Evolutionary conservation across 2,888 invertebrate genomes (phyloP), one percentile per base, ranked within the genome.

Genomic region (Cordilura impudica): DNA sequence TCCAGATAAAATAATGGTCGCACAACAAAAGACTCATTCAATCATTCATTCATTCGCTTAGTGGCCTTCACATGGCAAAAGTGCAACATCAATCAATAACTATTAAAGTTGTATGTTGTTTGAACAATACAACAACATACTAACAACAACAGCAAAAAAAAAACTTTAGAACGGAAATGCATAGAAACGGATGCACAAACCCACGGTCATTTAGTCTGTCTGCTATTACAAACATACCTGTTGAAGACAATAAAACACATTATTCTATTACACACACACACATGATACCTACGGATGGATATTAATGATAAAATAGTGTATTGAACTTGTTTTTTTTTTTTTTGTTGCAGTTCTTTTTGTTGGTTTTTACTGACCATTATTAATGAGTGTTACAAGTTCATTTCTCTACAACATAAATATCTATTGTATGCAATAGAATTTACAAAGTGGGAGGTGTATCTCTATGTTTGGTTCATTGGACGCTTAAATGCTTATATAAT

Each of bases 181-280:
- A 82, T 79, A 63, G 82, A 83, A 84, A 85, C 86, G 86, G 85
- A 86, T 80, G 82, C 84, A 86, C 85, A 85, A 86, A 86, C 78
- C 78, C 74, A 81, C 81, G 72, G 72, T 75, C 81, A 75, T 51
- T 75, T 72, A 29, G 75, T 75, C 71, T 75, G 63, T n/a, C 67
- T 54, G 6, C 8, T 58, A 45, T 47, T 54, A 60, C 53, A 67
- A 23, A 12, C 26, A 49, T 58, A 56, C 49, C 79, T 72, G 79
- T 75, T 70, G 56, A 56, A 54, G 26, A 67, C 61, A 70, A 60
- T 47, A 26, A 49, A 63, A 18, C 2, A 47, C 54, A 60, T 21
- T 23, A 54, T 31, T 35, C 21, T 35, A 16, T 39, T 18, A 1
- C 3, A 4, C 35, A 35, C 18, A n/a, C 35, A 5, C 35, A n/a